Base-by-base conservation (phyloP, 2,797 vertebrate genomes). In the Ctenopoma kingsleyae region DNA sequence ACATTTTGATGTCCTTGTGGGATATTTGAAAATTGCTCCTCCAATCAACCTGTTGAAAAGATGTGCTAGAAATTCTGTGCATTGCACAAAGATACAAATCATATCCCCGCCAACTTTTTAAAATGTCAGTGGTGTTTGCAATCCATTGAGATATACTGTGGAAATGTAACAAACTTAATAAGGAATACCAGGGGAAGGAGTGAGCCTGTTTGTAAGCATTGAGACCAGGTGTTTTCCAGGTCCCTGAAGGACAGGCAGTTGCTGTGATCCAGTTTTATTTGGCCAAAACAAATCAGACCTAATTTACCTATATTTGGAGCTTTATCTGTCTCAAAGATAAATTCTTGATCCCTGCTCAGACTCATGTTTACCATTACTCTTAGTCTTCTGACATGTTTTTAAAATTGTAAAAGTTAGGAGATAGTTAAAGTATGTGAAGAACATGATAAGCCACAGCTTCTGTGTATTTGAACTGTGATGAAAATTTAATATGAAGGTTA, bases 1-100 rank as follows among this genome's bases (percentile, higher is more conserved):
- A 74, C 15, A 6, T 15, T 82, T 69, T 13, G 43, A 27, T 6
- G 62, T n/a, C 10, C 30, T 2, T 25, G 41, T 63, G 19, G 50
- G 55, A 8, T 40, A 30, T 43, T 48, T 56, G 49, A 43, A 50
- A 63, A 52, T 55, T 52, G n/a, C 22, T n/a, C 67, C 2, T 40
- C 19, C 20, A 9, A 54, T 62, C 4, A 48, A 67, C 51, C 55
- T 22, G 48, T 12, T 15, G 23, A 58, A 1, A 59, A 32, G 47
- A 55, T 17, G 8, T 50, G 4, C 59, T 19, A 1, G 10, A 17
- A 38, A 35, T n/a, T 5, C 6, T 19, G 12, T 23, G 8, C 40
- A 27, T 4, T 51, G 35, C 25, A 43, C 5, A 56, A 55, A 38
- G 17, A 44, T 19, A 16, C 8, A 30, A 15, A 11, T 17, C 19